phyloP scores from a whole-genome alignment of 2,888 invertebrate genomes.

The Craniophora ligustri region DNA sequence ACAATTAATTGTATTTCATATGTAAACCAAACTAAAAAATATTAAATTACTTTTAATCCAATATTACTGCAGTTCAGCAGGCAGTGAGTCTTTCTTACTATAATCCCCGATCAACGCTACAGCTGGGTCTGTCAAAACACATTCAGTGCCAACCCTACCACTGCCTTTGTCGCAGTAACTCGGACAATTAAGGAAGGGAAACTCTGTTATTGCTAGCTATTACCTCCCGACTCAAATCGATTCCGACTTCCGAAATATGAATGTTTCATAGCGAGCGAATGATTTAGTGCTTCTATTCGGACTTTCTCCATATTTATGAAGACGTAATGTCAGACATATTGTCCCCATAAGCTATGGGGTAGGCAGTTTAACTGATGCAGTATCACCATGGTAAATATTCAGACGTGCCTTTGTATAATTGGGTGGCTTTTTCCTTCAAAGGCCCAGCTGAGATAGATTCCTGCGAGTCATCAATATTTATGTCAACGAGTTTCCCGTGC shows the following conservation, averaged over 20 bases:
- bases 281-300: constrained; percentile 22
- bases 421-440: neutral
- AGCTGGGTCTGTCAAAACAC: neutral
- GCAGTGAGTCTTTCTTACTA: neutral
- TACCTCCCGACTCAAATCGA: constrained; percentile 18
- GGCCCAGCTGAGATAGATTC: neutral
- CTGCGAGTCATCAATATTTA: neutral
- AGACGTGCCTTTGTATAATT: neutral
- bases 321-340: constrained; percentile 12
- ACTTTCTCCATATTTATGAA: constrained; percentile 32
- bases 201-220: constrained; percentile 42
- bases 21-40: too few relatives aligned
- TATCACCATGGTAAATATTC: neutral
- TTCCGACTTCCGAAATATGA: constrained; percentile 34
- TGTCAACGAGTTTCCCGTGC: neutral
- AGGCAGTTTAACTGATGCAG: neutral
- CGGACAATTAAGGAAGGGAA: constrained; percentile 45
- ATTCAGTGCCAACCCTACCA: constrained; percentile 35
- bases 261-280: constrained; percentile 32
- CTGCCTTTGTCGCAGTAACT: constrained; percentile 38
- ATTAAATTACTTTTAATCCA: too few relatives aligned
- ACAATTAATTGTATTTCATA: too few relatives aligned
- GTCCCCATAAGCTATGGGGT: neutral
- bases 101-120: neutral
- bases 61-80: too few relatives aligned